Evolutionary conservation across 2,888 invertebrate genomes (phyloP).

Genomic region (Glaucopsyche alexis): DNA sequence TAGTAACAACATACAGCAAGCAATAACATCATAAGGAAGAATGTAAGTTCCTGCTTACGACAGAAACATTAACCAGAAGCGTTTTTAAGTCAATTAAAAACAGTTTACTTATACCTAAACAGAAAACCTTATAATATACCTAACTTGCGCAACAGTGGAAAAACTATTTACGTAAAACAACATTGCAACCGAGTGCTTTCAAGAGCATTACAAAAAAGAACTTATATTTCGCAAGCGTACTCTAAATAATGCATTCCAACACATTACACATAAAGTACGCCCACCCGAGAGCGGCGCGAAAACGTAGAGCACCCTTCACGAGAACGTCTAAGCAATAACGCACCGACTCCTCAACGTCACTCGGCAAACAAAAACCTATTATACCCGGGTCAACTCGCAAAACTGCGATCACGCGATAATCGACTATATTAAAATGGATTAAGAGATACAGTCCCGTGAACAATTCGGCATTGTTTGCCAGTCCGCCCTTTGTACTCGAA

Average conservation of each 20-base stretch:
- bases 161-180: conserved; percentile 6
- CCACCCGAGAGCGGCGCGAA: conserved; percentile 15
- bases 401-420: not conserved
- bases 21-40: no score
- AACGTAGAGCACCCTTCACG: conserved; percentile 27
- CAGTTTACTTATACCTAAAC: not conserved
- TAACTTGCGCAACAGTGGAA: not conserved
- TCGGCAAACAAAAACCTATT: conserved; percentile 30
- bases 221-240: conserved; percentile 26
- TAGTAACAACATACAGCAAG: not conserved
- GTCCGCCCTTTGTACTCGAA: conserved; percentile 35
- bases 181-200: not conserved
- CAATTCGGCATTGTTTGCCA: conserved; percentile 23
- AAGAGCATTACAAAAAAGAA: not conserved
- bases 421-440: conserved; percentile 21
- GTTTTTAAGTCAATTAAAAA: not conserved
- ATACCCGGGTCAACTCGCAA: conserved; percentile 16
- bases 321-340: conserved; percentile 30
- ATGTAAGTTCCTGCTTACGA: no score
- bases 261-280: conserved; percentile 24
- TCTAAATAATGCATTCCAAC: conserved; percentile 28
- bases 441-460: conserved; percentile 30
- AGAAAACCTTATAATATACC: not conserved
- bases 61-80: no score
- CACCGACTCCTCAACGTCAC: conserved; percentile 36